Percentiles rank a stretch among this genome's conserved stretches.
Conservation (phyloP, 2,113 vertebrate genomes). For the Cryptomyrus ogoouensis region DNA sequence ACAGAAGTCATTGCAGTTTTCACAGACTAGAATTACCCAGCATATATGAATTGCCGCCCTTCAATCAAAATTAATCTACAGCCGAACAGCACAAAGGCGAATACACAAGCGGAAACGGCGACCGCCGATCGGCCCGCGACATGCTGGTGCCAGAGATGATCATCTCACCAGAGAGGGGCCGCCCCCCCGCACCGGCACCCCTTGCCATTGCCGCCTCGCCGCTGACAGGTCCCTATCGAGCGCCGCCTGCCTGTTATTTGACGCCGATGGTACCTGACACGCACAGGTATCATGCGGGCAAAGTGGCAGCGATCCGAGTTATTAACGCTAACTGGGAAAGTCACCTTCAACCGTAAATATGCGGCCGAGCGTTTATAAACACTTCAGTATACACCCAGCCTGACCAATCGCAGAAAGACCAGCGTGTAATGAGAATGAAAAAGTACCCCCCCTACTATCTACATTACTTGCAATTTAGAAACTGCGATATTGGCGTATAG, state of each 20-base stretch:
- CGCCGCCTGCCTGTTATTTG: conserved; percentile 63
- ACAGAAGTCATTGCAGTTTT: neutral
- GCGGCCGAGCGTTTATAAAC: neutral
- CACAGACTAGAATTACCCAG: neutral
- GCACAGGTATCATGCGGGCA: conserved; percentile 62
- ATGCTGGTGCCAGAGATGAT: conserved; percentile 40
- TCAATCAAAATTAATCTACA: neutral
- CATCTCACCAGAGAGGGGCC: conserved; percentile 39
- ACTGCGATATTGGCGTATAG: neutral
- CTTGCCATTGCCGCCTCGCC: conserved; percentile 53
- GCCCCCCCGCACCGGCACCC: conserved; percentile 32
- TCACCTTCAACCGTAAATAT: conserved; percentile 62
- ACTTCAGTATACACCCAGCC: neutral
- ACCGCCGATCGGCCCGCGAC: neutral
- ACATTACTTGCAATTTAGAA: neutral
- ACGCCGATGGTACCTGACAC: conserved; percentile 66
- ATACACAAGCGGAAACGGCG: neutral
- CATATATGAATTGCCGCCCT: neutral
- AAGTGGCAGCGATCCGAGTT: conserved; percentile 57
- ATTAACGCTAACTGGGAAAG: conserved; percentile 63
- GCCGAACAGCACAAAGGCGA: neutral
- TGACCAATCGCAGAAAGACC: neutral
- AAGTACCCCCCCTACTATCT: neutral
- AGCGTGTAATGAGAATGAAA: neutral
- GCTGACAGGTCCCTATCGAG: conserved; percentile 72